Evolutionary conservation across 1,140 invertebrate genomes (phyloP), one percentile per base, ranked within the genome.

Genomic region (Drosophila yakuba): DNA sequence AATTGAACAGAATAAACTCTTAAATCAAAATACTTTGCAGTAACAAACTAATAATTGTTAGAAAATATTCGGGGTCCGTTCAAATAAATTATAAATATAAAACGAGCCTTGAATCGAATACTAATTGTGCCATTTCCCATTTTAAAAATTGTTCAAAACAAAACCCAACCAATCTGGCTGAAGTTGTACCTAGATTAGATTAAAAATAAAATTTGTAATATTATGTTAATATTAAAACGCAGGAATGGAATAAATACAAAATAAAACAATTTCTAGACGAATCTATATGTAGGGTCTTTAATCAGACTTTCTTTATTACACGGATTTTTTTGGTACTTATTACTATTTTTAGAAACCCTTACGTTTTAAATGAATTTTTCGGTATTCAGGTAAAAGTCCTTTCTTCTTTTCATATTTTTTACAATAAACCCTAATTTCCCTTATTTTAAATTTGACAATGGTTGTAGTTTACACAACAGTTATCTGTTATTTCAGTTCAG

Each of bases 131-230:
- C 67, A 71, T 71, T 71, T 71, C 51, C 67, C 67, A 48, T 58
- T 71, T 71, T 69, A 36, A 48, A 68, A 71, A 69, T 71, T 71
- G 67, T 71, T 71, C 67, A 71, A 71, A 71, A 71, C 67, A 71
- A 71, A 69, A 39, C 35, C 23, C 25, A 55, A 45, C 61, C 67
- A 58, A 69, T 71, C 67, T 71, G 67, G 67, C 67, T 71, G 67
- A 71, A 71, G 64, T 71, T 71, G 67, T 71, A 71, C 67, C 51
- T 71, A 71, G 51, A 71, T 57, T 71, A 71, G 67, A 57, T 43
- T 71, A 71, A 71, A 71, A 71, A 71, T 71, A 71, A 32, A 57
- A 71, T 41, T 71, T 71, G 67, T 71, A 71, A 71, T 15, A 44
- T 68, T 68, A 64, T 68, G 64, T 68, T 68, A 38, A 68, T 68